Base-by-base conservation (phyloP, 2,797 vertebrate species). In the Cryptoprocta ferox region DNA sequence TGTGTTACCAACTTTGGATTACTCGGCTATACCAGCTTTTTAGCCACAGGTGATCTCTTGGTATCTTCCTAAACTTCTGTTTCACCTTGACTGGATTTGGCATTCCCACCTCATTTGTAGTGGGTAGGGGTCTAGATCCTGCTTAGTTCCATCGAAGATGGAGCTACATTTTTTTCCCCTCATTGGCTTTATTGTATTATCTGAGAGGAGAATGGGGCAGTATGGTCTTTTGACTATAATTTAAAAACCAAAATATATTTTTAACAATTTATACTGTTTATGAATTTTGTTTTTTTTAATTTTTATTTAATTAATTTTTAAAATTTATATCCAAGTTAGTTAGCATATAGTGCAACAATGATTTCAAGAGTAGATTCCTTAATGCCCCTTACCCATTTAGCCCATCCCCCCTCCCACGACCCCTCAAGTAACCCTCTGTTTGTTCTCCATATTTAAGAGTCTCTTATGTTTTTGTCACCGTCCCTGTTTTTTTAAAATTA, bases 1-100 rank as follows among this genome's bases (percentile, higher is more conserved):
- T 59, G 26, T 84, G 59, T 92, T n/a, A 87, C 68, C n/a, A 86
- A 56, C 53, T 92, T 96, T 61, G 65, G 78, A 87, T 71, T 82
- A 71, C 26, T 87, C 5, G 50, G 9, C 53, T 39, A 16, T 94
- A n/a, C 63, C 21, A 87, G 45, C 28, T 79, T 85, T 73, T 16
- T 80, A 70, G n/a, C 82, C 59, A 93, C 42, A 80, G 35, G 42
- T 28, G 19, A 85, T 65, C 35, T 76, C 26, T 76, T 56, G 76
- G 28, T 70, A 42, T 85, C 82, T 91, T 84, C 35, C 59, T 70
- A n/a, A 18, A 86, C 28, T 85, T 37, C 28, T 94, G 4, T 87
- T 78, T 86, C 37, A 39, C 3, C 70, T 42, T 85, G 35, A 73
- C 32, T 87, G 26, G 9, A 24, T 66, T 70, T 59, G 48, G 35